Conservation (phyloP, 2,888 invertebrate species). For the Aleiodes testaceus region DNA sequence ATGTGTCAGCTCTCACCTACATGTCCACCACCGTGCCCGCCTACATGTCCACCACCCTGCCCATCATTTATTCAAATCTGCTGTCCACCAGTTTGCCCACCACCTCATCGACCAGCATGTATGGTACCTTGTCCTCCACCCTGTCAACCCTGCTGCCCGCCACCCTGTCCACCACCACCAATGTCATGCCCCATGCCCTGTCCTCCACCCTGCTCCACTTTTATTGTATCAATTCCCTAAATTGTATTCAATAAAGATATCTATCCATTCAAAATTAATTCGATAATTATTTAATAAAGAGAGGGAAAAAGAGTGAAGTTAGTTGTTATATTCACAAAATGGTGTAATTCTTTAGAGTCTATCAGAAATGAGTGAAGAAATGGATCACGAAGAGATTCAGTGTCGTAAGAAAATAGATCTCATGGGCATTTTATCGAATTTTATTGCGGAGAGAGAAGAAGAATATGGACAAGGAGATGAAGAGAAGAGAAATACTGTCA, state of each 20-base stretch:
- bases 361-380: constrained; percentile 21
- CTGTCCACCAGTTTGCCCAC: constrained; percentile 9
- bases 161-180: neutral
- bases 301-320: no score
- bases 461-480: constrained; percentile 9
- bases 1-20: constrained; percentile 3
- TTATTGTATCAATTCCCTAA: constrained; percentile 33
- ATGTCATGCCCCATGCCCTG: neutral
- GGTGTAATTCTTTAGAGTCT: neutral
- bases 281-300: no score
- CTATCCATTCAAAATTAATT: neutral
- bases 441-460: constrained; percentile 6
- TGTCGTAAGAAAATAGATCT: constrained; percentile 37
- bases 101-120: constrained; percentile 8
- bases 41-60: constrained; percentile 27
- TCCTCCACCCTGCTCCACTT: constrained; percentile 23
- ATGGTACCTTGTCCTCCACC: neutral
- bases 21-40: constrained; percentile 7
- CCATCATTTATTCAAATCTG: constrained; percentile 18
- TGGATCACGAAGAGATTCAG: constrained; percentile 35
- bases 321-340: neutral
- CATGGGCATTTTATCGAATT: constrained; percentile 36
- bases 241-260: constrained; percentile 1
- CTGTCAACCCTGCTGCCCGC: constrained; percentile 4
- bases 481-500: neutral